A percentile compares a stretch with the other conserved stretches of the same genome.
Evolutionary conservation across 2,888 invertebrate genomes (phyloP).

Genomic region (Drosophila merina): DNA sequence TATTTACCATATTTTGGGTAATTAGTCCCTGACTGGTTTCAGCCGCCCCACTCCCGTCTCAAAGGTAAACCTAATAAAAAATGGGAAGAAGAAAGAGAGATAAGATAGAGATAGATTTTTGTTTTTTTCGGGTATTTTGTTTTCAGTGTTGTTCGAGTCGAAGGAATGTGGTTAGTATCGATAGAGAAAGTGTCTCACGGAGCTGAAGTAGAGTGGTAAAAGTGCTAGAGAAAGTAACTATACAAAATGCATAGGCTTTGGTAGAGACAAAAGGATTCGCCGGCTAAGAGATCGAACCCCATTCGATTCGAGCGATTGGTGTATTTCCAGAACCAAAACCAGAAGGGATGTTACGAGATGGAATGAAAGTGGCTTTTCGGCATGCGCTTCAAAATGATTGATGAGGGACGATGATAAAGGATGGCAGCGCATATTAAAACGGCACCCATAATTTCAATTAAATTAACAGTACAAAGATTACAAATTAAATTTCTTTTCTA

Average conservation of each 20-base stretch:
- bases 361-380: background rate
- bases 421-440: background rate
- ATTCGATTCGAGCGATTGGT: constrained; percentile 76
- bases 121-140: constrained; percentile 46
- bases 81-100: constrained; percentile 80
- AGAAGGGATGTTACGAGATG: constrained; percentile 12
- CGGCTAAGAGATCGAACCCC: constrained; percentile 54
- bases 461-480: background rate
- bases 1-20: constrained; percentile 85
- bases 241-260: constrained; percentile 50
- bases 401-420: background rate
- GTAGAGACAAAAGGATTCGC: constrained; percentile 38
- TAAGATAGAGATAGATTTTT: constrained; percentile 80
- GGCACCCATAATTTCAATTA: constrained; percentile 2
- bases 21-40: constrained; percentile 85
- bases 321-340: constrained; percentile 72
- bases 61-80: constrained; percentile 84
- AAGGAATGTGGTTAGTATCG: constrained; percentile 50
- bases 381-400: constrained; percentile 4
- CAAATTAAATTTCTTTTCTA: background rate
- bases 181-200: constrained; percentile 25
- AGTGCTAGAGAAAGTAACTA: constrained; percentile 30
- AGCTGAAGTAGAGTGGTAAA: constrained; percentile 29
- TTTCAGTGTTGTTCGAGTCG: constrained; percentile 12
- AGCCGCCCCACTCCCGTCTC: constrained; percentile 85